Base-by-base conservation (phyloP, 2,113 vertebrate species). In the Machaerirhynchus nigripectus region DNA sequence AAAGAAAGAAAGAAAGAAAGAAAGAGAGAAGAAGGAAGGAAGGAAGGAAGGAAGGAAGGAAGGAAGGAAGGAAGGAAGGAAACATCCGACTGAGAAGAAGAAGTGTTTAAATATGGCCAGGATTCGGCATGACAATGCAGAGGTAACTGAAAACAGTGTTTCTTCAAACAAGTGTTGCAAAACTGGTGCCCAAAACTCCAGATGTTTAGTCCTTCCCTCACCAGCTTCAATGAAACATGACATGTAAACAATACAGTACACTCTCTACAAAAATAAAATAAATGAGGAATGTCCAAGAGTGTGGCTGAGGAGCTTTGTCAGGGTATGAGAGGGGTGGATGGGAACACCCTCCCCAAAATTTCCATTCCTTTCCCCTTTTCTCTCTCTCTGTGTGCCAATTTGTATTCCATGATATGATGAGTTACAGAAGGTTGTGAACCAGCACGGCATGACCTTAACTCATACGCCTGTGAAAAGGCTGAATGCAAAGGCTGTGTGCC, bases 371-470 rank as follows among this genome's bases (percentile, higher is more conserved):
- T 87, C 46, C 53, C 22, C 12, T 64, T 83, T 90, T 88, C 63
- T 92, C 33, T 35, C 20, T 76, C 56, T 77, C 60, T 2, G 1
- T 68, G 75, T 94, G 91, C 86, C 88, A 95, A 87, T 93, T 94
- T 89, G 37, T 88, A 63, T 94, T 96, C 97, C 86, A 90, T 92
- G 94, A 89, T 47, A 88, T 69, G 80, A 95, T 80, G 91, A 95
- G 80, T 93, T 94, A 68, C 84, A 94, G 90, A 73, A 95, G 93
- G 82, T 65, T 86, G 55, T 92, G 90, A 96, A 94, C 84, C 90
- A 84, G 76, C 57, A 65, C 2, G 0, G 31, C 22, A 3, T 80
- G 81, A 93, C 83, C 84, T 96, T 96, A 96, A 84, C 44, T 94
- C 92, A 96, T 91, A 81, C 9, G 33, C 78, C 81, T 87, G 42